These are phyloP conservation scores for Coilia nasus DNA, from an alignment of 2,797 vertebrate species.

Conservation along the genomic window DNA sequence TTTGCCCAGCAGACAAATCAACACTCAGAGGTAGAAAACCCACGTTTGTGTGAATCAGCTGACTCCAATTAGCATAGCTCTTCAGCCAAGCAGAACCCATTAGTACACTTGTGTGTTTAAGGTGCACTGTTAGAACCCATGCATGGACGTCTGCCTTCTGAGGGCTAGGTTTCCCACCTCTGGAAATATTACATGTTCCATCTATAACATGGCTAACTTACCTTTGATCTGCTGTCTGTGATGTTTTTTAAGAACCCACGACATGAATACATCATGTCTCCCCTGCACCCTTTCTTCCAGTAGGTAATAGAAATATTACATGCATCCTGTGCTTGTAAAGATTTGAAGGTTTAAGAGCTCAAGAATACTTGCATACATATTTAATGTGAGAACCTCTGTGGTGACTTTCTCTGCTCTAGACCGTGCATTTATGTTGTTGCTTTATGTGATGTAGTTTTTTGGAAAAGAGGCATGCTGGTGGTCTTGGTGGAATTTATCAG, in stretches of 20 bases:
- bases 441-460: constrained; percentile 25
- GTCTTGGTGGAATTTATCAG: neutral
- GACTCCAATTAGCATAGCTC: too few relatives aligned
- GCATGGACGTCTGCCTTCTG: too few relatives aligned
- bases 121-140: too few relatives aligned
- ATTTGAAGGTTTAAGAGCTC: constrained; percentile 53
- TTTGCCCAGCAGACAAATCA: constrained; percentile 38
- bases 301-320: constrained; percentile 46
- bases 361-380: constrained; percentile 51
- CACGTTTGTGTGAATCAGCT: too few relatives aligned
- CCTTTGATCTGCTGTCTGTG: neutral
- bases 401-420: constrained; percentile 37
- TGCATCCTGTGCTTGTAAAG: constrained; percentile 52
- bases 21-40: too few relatives aligned
- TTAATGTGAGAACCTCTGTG: constrained; percentile 45
- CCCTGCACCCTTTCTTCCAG: constrained; percentile 24
- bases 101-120: too few relatives aligned
- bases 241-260: neutral
- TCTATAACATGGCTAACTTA: neutral
- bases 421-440: constrained; percentile 37
- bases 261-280: constrained; percentile 16
- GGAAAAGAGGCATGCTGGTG: neutral
- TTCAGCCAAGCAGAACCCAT: too few relatives aligned
- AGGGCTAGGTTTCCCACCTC: too few relatives aligned
- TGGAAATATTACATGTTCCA: too few relatives aligned